These are phyloP conservation scores for Platichthys stellatus DNA, from an alignment of 2,113 vertebrate genomes.

Conservation along the genomic window DNA sequence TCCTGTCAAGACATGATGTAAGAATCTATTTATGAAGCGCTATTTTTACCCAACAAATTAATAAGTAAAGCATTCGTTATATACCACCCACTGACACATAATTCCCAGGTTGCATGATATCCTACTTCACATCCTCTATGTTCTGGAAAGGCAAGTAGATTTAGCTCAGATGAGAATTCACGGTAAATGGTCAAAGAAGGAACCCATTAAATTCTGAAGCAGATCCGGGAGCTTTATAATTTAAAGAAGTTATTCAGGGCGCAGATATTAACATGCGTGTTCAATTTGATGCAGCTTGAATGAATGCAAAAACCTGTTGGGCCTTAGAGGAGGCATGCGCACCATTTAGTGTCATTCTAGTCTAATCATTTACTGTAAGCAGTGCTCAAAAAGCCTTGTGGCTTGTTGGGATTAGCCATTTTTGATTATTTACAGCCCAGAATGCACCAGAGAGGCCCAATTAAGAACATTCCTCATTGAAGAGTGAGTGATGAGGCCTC, in stretches of 20 bases:
- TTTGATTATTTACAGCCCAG: constrained; percentile 5
- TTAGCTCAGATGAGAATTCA: too few relatives aligned
- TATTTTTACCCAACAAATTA: neutral
- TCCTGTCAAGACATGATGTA: neutral
- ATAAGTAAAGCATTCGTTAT: too few relatives aligned
- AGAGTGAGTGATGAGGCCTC: constrained; percentile 56
- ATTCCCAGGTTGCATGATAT: neutral
- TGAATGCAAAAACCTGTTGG: neutral
- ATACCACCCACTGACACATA: neutral
- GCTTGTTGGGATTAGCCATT: neutral
- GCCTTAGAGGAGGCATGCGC: neutral
- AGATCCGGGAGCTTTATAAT: neutral
- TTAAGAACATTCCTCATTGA: constrained; percentile 58
- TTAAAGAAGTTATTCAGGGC: neutral
- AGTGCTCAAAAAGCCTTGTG: neutral
- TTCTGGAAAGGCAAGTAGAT: too few relatives aligned
- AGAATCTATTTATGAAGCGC: neutral
- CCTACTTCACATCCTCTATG: too few relatives aligned
- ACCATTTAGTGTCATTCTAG: too few relatives aligned
- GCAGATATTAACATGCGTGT: neutral
- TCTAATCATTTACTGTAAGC: neutral
- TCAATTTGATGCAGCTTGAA: too few relatives aligned
- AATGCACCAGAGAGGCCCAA: constrained; percentile 9
- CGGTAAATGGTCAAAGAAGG: too few relatives aligned
- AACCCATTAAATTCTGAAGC: too few relatives aligned